These are phyloP conservation scores for Samia ricini DNA, from an alignment of 1,140 invertebrate genomes.

Conservation along the genomic window DNA sequence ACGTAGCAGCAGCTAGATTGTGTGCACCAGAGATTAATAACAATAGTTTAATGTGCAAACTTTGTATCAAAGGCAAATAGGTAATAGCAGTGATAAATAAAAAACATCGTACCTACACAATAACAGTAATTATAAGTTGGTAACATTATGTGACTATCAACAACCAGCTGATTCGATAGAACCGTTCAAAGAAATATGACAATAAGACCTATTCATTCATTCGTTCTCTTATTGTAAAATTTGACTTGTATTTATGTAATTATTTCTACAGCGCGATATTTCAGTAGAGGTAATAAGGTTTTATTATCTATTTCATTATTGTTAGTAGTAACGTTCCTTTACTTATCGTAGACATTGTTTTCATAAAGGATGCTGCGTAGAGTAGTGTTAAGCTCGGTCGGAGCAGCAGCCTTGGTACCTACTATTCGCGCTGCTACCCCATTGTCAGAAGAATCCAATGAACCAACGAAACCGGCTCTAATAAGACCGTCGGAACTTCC, in stretches of 20 bases:
- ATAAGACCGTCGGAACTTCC: conserved; percentile 78
- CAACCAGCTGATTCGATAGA: conserved; percentile 45
- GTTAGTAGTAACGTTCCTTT: not conserved
- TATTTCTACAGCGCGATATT: conserved; percentile 28
- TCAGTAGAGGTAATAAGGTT: conserved; percentile 35
- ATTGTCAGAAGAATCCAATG: conserved; percentile 36
- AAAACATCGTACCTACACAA: too few species aligned
- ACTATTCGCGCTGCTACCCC: conserved; percentile 59
- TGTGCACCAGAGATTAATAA: too few species aligned
- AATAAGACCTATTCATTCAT: conserved; percentile 23
- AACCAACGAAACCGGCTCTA: conserved; percentile 44
- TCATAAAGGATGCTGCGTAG: conserved; percentile 63
- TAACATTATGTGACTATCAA: conserved; percentile 28
- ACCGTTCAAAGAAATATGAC: too few species aligned
- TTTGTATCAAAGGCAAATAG: too few species aligned
- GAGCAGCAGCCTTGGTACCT: conserved; percentile 51
- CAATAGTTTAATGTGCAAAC: too few species aligned
- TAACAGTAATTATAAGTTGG: too few species aligned
- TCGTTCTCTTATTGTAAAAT: not conserved
- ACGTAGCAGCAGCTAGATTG: too few species aligned
- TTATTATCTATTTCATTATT: not conserved
- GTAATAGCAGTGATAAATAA: too few species aligned
- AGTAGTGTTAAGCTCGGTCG: conserved; percentile 58
- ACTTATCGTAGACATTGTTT: not conserved
- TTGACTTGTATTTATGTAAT: conserved; percentile 51